Base-by-base conservation (phyloP, 2,113 vertebrate species). In the Sterrhoptilus dennistouni region DNA sequence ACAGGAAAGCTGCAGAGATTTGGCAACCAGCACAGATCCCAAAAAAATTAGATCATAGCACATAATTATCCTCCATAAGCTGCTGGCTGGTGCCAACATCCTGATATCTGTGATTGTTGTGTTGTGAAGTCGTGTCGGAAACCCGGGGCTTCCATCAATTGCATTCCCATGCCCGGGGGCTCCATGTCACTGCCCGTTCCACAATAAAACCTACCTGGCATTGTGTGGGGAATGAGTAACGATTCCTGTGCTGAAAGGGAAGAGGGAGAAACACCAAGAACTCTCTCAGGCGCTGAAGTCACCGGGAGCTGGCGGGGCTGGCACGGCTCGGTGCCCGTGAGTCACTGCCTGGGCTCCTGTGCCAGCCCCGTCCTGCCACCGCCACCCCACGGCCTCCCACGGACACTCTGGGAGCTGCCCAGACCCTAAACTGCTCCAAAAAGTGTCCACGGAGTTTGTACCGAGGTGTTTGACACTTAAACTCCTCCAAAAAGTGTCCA, bases 171-270 rank as follows among this genome's bases (percentile, higher is more conserved):
- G 91, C 90, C 94, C 94, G 45, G 96, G n/a, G 66, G 20, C 84
- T 95, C 96, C 91, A 4, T 97, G 96, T 94, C 97, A 96, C 38
- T 97, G 95, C 95, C 96, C 53, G 8, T 78, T 93, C 76, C 78
- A 98, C 97, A 97, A 98, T 98, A 79, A 97, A 88, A 53, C n/a
- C 54, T 80, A 97, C 91, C 84, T 96, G 89, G 88, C 96, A 98
- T 97, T 98, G 97, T 97, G 85, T 96, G 11, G 40, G 44, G 97
- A 97, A 96, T 98, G 97, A 98, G 97, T 97, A 91, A 96, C 87
- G 45, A 96, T 97, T 97, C 96, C 96, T 96, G 96, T 90, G 76
- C 89, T 64, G 83, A 95, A 97, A 95, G 87, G 91, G 94, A 94
- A 88, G 93, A 95, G 90, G 91, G 80, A 96, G 88, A 92, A 94